Evolutionary conservation across 35 echinoderm and acorn worm genomes (phyloP).

Genomic region (Holothuria glaberrima): DNA sequence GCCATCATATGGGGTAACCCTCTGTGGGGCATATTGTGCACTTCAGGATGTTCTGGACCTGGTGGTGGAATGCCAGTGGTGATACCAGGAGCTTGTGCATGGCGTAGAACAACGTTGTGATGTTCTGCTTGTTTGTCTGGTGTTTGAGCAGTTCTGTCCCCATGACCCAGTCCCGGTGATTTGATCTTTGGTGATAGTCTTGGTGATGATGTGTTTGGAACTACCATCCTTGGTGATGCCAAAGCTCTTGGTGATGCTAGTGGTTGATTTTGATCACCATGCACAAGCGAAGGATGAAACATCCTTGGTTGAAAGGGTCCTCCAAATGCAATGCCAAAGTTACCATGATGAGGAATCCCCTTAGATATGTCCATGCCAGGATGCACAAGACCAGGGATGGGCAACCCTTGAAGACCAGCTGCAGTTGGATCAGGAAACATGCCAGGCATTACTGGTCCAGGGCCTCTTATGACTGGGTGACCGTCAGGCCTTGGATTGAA

Average conservation of each 20-base stretch:
- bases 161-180: conserved; percentile 81
- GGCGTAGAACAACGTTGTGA: conserved; percentile 66
- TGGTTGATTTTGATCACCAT: conserved; percentile 63
- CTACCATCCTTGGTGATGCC: conserved; percentile 78
- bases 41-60: conserved; percentile 45
- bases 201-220: conserved; percentile 77
- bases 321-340: conserved; percentile 4
- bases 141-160: conserved; percentile 61
- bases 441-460: conserved; percentile 12
- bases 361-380: too few species aligned
- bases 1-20: conserved; percentile 72
- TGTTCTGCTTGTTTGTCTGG: conserved; percentile 75
- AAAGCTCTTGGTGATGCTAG: conserved; percentile 79
- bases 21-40: conserved; percentile 57
- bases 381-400: background rate
- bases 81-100: conserved; percentile 75
- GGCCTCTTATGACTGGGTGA: conserved; percentile 19
- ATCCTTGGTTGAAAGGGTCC: conserved; percentile 46
- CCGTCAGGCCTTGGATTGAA: background rate
- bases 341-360: conserved; percentile 34
- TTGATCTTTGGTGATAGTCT: conserved; percentile 89
- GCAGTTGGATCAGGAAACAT: conserved; percentile 44
- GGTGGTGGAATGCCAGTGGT: conserved; percentile 81
- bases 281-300: conserved; percentile 34
- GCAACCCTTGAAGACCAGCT: conserved; percentile 32